Base-by-base conservation (phyloP, 2,113 vertebrate genomes). In the Hypocryptadius cinnamomeus region DNA sequence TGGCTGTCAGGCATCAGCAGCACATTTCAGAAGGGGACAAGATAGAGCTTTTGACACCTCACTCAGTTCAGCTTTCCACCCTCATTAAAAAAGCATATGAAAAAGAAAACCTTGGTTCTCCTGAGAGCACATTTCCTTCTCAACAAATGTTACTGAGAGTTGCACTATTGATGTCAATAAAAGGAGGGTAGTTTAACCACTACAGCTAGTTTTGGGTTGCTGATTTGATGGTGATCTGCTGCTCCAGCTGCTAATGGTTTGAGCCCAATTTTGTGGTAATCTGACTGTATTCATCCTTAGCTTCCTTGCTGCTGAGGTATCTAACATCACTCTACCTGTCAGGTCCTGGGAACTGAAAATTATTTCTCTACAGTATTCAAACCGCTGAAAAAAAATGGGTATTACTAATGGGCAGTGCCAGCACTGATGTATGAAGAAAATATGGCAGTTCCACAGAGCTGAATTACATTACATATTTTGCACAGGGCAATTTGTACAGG, bases 81-180 rank as follows among this genome's bases (percentile, higher is more conserved):
- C 42, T 81, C 45, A 30, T 71, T 90, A 59, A 65, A 86, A 74
- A 19, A 65, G 28, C 15, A 89, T 37, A 78, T 69, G 59, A 78
- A 72, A 79, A 80, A 63, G 35, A 39, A 90, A 87, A 65, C 35
- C 25, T 85, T 53, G 6, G 0, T 15, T 84, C 73, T 50, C 65
- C 66, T 31, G 50, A 54, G 65, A 76, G 17, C 35, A 50, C 37
- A 72, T 65, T 50, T 61, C 59, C 30, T 65, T 89, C 70, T 91
- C 42, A 81, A 42, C 19, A 79, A 69, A 61, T 3, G 11, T n/a
- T 35, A 82, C 22, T 2, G 1, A 31, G 40, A 87, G 33, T 16
- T 45, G 37, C 18, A 40, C 44, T 79, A 8, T 0, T 70, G 33
- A 74, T 0, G 0, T 44, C 19, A 10, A 42, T 61, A 68, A 69